Evolutionary conservation across 2,888 invertebrate genomes (phyloP).

Genomic region (Acronicta leporina): DNA sequence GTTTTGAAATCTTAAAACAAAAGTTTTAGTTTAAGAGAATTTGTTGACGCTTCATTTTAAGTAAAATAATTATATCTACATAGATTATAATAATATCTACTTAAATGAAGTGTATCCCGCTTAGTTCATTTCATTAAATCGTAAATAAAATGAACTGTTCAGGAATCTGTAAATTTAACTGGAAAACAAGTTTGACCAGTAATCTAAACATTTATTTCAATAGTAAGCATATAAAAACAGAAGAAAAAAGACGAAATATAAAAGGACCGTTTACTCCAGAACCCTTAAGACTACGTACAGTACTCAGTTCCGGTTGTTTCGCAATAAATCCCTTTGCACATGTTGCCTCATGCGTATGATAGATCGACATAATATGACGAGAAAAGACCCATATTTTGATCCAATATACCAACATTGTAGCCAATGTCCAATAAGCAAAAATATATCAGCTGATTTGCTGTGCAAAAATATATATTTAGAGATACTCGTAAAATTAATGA

Average conservation of each 20-base stretch:
- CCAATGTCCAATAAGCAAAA: constrained; percentile 12
- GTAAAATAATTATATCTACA: too few species aligned
- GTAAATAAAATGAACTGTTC: constrained; percentile 15
- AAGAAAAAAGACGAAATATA: constrained; percentile 28
- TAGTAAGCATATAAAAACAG: constrained; percentile 41
- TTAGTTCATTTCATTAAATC: constrained; percentile 7
- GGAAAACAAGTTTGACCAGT: constrained; percentile 22
- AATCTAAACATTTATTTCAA: constrained; percentile 38
- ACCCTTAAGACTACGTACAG: constrained; percentile 28
- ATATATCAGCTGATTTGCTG: too few species aligned
- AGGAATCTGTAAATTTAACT: constrained; percentile 20
- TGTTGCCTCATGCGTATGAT: constrained; percentile 57
- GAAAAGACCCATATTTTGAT: constrained; percentile 23
- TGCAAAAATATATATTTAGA: too few species aligned
- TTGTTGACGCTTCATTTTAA: too few species aligned
- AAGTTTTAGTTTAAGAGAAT: not conserved
- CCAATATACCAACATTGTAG: constrained; percentile 11
- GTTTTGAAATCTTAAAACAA: not conserved
- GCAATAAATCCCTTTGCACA: constrained; percentile 63
- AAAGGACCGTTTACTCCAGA: constrained; percentile 27
- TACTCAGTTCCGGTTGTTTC: constrained; percentile 56
- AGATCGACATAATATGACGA: constrained; percentile 62
- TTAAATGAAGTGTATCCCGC: too few species aligned
- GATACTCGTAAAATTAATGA: too few species aligned
- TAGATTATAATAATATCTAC: too few species aligned